Percentiles rank a stretch among this genome's conserved stretches.
phyloP scores from a whole-genome alignment of 1,140 invertebrate genomes.

The Cyphomyrmex costatus region DNA sequence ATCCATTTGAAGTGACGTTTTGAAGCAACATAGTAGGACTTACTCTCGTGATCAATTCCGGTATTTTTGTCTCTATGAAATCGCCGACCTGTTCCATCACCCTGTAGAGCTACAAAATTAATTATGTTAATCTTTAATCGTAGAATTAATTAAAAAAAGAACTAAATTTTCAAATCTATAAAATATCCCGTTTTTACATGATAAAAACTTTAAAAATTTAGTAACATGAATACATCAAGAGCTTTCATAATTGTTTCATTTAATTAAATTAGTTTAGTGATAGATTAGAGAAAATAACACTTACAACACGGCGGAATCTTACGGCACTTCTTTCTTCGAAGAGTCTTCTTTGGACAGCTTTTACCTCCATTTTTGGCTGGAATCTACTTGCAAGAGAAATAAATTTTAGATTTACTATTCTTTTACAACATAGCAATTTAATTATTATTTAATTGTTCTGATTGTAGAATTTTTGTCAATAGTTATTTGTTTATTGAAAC shows the following conservation, averaged over 20 bases:
- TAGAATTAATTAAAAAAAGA: background rate
- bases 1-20: background rate
- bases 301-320: constrained; percentile 84
- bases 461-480: background rate
- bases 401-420: constrained; percentile 5
- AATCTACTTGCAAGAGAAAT: constrained; percentile 18
- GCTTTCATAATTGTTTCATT: constrained; percentile 38
- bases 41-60: constrained; percentile 66
- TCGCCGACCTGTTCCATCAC: constrained; percentile 66
- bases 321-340: constrained; percentile 86
- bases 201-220: background rate
- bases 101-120: constrained; percentile 72
- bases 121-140: constrained; percentile 32
- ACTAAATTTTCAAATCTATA: background rate
- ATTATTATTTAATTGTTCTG: background rate
- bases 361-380: constrained; percentile 85
- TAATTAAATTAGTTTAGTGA: constrained; percentile 40
- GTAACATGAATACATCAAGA: background rate
- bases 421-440: background rate
- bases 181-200: background rate
- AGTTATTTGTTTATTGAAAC: background rate
- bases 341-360: constrained; percentile 89
- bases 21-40: constrained; percentile 34
- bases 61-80: constrained; percentile 62
- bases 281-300: constrained; percentile 51